These are phyloP conservation scores for Lepidurus couesii DNA, from an alignment of 1,140 invertebrate species.

Conservation along the genomic window DNA sequence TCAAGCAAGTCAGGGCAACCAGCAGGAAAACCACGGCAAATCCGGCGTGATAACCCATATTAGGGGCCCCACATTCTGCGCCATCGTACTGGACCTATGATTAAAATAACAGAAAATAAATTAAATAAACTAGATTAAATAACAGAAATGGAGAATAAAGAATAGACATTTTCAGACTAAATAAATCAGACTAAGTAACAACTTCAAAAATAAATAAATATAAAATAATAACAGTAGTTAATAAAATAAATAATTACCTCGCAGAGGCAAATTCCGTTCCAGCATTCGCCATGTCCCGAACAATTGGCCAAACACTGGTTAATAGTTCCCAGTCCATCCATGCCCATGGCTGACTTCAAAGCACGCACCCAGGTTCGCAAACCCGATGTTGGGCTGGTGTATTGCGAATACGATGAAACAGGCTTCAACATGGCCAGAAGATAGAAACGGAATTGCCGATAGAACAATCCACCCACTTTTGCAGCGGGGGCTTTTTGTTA, in stretches of 20 bases:
- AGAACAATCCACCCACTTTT: not conserved
- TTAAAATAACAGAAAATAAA: conserved; percentile 30
- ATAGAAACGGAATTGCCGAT: not conserved
- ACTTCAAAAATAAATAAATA: conserved; percentile 8
- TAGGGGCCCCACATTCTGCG: conserved; percentile 55
- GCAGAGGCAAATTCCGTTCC: conserved; percentile 83
- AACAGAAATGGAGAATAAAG: not conserved
- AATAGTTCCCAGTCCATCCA: conserved; percentile 29
- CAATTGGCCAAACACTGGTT: conserved; percentile 56
- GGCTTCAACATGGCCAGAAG: not conserved
- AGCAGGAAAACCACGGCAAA: conserved; percentile 75
- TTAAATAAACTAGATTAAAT: not conserved
- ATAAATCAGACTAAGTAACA: not conserved
- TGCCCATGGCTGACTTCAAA: conserved; percentile 10
- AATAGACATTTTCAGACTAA: conserved; percentile 15
- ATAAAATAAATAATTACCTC: conserved; percentile 56
- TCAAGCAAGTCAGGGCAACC: conserved; percentile 74
- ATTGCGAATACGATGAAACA: not conserved
- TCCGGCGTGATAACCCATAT: conserved; percentile 61
- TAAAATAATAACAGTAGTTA: not conserved
- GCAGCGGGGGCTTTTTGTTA: not conserved
- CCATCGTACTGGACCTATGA: conserved; percentile 63
- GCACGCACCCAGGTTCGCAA: not conserved
- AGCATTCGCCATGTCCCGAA: conserved; percentile 83
- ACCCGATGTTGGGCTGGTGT: not conserved